These are phyloP conservation scores for Cremastinae sp. DNA, from an alignment of 2,888 invertebrate species.

Conservation along the genomic window DNA sequence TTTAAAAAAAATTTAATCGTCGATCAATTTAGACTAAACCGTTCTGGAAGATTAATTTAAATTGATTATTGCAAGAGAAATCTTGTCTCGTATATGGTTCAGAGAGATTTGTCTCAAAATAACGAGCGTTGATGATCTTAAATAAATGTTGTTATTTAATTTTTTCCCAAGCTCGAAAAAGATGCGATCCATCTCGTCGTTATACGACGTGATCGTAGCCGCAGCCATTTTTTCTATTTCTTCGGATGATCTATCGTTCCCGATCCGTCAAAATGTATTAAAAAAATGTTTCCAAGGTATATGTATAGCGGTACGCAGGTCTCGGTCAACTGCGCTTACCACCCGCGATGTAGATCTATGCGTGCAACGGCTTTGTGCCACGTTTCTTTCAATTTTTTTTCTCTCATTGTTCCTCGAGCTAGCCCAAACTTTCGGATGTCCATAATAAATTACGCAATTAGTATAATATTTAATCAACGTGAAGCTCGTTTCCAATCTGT, in stretches of 20 bases:
- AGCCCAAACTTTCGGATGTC: constrained; percentile 30
- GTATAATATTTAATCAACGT: constrained; percentile 73
- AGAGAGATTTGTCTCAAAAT: too few species aligned
- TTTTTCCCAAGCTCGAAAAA: constrained; percentile 11
- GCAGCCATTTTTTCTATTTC: constrained; percentile 2
- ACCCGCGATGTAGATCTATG: constrained; percentile 44
- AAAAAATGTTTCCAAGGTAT: constrained; percentile 49
- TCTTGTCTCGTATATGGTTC: too few species aligned
- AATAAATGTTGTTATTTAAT: constrained; percentile 1
- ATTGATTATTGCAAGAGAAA: too few species aligned
- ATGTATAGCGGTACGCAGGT: constrained; percentile 35
- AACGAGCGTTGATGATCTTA: too few species aligned
- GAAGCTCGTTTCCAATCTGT: constrained; percentile 9
- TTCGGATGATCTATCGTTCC: constrained; percentile 44
- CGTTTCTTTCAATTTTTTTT: constrained; percentile 13
- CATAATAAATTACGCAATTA: constrained; percentile 76
- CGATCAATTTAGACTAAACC: too few species aligned
- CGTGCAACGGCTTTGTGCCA: neutral
- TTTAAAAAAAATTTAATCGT: too few species aligned
- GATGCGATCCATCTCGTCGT: constrained; percentile 29
- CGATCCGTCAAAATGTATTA: constrained; percentile 51
- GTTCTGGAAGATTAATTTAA: too few species aligned
- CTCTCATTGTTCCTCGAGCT: too few species aligned
- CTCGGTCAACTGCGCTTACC: constrained; percentile 42
- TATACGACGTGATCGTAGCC: constrained; percentile 18